Percentiles rank a stretch among this genome's conserved stretches.
These are phyloP conservation scores for Drosophila multiciliata DNA, from an alignment of 2,888 invertebrate genomes.

Conservation along the genomic window DNA sequence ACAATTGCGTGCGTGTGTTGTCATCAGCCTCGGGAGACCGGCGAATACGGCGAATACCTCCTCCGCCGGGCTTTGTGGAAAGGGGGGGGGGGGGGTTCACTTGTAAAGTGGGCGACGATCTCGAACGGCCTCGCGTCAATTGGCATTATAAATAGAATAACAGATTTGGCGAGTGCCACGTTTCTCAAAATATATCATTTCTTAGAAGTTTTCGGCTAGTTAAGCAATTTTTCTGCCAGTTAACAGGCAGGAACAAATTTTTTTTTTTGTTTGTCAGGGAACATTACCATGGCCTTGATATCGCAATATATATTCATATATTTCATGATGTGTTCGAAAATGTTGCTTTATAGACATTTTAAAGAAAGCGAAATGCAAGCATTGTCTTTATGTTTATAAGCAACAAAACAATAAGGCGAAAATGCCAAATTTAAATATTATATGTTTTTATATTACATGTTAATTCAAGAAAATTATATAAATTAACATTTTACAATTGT, in stretches of 20 bases:
- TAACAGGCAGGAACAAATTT: not conserved
- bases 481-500: not conserved
- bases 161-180: constrained; percentile 50
- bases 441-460: not conserved
- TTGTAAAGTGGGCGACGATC: constrained; percentile 59
- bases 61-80: not conserved
- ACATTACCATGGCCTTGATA: not conserved
- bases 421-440: not conserved
- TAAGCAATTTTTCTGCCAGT: not conserved
- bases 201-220: constrained; percentile 16
- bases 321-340: not conserved
- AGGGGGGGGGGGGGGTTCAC: not conserved
- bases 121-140: constrained; percentile 66
- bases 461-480: too few relatives aligned
- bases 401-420: not conserved
- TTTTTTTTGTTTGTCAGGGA: not conserved
- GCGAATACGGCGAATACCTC: not conserved
- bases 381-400: too few relatives aligned
- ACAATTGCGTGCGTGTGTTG: constrained; percentile 27
- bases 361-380: not conserved
- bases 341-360: not conserved
- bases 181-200: constrained; percentile 33
- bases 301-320: not conserved
- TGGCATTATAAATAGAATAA: constrained; percentile 69
- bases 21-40: constrained; percentile 14